A percentile compares a stretch with the other conserved stretches of the same genome.
Evolutionary conservation across 2,797 vertebrate genomes (phyloP).

Genomic region (Clamator glandarius): DNA sequence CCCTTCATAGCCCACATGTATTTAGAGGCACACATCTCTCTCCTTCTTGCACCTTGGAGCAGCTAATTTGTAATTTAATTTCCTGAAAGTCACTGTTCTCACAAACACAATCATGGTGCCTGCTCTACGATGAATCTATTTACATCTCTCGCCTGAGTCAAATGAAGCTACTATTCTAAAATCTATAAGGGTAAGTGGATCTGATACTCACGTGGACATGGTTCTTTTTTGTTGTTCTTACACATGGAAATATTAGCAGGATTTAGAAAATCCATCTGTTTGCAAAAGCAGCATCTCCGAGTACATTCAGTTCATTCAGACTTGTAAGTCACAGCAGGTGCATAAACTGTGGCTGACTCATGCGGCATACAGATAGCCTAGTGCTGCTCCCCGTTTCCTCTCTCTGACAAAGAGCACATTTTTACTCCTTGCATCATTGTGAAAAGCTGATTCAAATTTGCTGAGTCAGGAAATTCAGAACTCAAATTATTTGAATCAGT

Average conservation of each 20-base stretch:
- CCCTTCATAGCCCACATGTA: neutral
- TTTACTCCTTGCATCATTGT: neutral
- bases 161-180: slow-evolving; percentile 23
- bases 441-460: neutral
- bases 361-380: neutral
- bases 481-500: neutral
- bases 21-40: neutral
- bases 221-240: slow-evolving; percentile 49
- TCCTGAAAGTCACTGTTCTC: neutral
- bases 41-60: neutral
- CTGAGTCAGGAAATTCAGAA: slow-evolving; percentile 2
- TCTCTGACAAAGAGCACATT: neutral
- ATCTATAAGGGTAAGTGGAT: slow-evolving; percentile 32
- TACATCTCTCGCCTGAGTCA: slow-evolving; percentile 17
- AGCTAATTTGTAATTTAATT: slow-evolving; percentile 59
- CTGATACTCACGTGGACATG: slow-evolving; percentile 38
- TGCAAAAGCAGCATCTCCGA: slow-evolving; percentile 30
- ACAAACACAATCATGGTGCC: neutral
- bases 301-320: slow-evolving; percentile 14
- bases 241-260: slow-evolving; percentile 20
- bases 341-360: slow-evolving; percentile 32
- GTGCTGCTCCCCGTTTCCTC: neutral
- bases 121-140: neutral
- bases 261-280: slow-evolving; percentile 64
- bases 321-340: slow-evolving; percentile 38